Conservation (phyloP, 2,113 vertebrate genomes). For the Calcarius ornatus region DNA sequence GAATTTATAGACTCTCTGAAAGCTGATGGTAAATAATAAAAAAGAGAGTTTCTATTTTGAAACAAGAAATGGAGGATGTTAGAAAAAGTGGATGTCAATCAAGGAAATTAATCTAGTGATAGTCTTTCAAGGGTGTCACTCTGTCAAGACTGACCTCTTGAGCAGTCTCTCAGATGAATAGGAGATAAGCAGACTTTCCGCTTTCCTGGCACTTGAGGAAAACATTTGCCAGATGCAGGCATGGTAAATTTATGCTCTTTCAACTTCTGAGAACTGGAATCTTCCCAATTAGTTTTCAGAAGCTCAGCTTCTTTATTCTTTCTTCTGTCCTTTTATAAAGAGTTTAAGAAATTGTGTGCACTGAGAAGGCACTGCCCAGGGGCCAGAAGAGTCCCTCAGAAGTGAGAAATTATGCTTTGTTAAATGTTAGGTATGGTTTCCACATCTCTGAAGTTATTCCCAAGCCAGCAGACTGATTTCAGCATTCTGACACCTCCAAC, state of each 20-base stretch:
- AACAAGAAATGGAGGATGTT: background rate
- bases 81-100: background rate
- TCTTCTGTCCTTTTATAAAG: background rate
- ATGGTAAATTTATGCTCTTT: conserved; percentile 11
- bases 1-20: background rate
- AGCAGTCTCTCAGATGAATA: conserved; percentile 8
- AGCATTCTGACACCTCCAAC: background rate
- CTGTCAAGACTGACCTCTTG: conserved; percentile 31
- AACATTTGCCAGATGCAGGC: conserved; percentile 27
- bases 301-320: background rate
- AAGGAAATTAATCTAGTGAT: background rate
- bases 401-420: background rate
- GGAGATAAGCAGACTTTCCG: conserved; percentile 2
- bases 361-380: background rate
- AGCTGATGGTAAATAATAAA: background rate
- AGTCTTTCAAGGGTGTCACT: background rate
- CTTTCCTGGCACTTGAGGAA: conserved; percentile 36
- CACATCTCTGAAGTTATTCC: background rate
- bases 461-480: background rate
- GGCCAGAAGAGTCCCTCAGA: background rate
- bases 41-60: background rate
- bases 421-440: background rate
- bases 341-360: background rate
- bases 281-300: conserved; percentile 26
- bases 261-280: conserved; percentile 5